Base-by-base conservation (phyloP, 2,888 invertebrate species). In the Gasteruption jaculator region DNA sequence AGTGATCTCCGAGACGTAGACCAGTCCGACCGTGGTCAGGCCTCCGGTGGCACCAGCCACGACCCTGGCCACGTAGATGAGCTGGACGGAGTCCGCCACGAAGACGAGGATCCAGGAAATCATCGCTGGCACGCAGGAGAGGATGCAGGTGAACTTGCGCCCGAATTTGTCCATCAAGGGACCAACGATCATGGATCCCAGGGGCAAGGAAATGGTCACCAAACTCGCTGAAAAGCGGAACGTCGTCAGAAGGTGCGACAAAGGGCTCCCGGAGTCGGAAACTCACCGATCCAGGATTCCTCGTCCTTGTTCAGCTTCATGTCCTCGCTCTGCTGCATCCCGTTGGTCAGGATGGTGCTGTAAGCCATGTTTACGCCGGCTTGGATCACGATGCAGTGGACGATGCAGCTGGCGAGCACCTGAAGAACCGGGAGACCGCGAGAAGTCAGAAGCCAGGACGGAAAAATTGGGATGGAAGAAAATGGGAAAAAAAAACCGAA, bases 301-400 rank as follows among this genome's bases (percentile, higher is more conserved):
- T 77, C 65, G 19, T 70, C 65, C 43, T 69, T 68, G 26, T 70
- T 68, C 25, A 78, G 68, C 11, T 55, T 53, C 22, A 75, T 68
- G 21, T 63, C 54, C 26, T 61, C 61, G 39, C 68, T 57, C 7
- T 58, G 58, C 41, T 68, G 57, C 29, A 79, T 63, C 46, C 77
- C 76, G 7, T 77, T 75, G 39, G 76, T 57, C 38, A 80, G 63
- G 34, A 80, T 70, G 5, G 78, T 76, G 53, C 77, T 77, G 53
- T 75, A 80, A 1, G 77, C 73, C 75, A 80, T 75, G 55, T 77
- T 78, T 33, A 78, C 69, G 18, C 80, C 80, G 12, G 74, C 75
- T 54, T 79, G 78, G 42, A 79, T 74, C 2, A 75, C 76, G 30
- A 74, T 61, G 40, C 71, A 68, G 48, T 75, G 71, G 1, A 73